phyloP scores from a whole-genome alignment of 2,797 vertebrate species.

The Halcyon chelicuti region DNA sequence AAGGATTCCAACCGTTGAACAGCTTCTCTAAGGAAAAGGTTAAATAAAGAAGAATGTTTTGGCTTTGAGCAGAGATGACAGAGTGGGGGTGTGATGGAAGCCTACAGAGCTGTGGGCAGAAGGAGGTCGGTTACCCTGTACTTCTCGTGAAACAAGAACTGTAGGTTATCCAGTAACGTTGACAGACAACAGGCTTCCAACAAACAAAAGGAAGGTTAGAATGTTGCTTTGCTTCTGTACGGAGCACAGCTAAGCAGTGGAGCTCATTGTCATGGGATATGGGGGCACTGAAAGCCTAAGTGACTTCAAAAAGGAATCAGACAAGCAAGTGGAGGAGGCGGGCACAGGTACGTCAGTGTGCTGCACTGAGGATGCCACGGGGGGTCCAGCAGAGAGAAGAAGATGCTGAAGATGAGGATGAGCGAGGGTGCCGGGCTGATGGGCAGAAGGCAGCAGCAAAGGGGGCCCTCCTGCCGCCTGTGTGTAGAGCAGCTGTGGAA shows the following conservation, averaged over 20 bases:
- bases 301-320: conserved; percentile 5
- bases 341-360: no score
- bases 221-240: background rate
- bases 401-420: no score
- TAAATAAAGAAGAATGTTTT: background rate
- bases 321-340: background rate
- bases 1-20: background rate
- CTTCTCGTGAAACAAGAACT: background rate
- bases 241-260: background rate
- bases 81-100: background rate
- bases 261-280: background rate
- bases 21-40: background rate
- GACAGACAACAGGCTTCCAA: background rate
- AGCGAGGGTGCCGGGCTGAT: background rate
- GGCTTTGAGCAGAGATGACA: background rate
- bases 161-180: background rate
- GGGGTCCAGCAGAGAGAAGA: no score
- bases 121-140: background rate
- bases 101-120: background rate
- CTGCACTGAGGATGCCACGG: no score
- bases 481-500: background rate
- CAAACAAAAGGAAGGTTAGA: background rate
- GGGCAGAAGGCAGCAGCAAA: background rate
- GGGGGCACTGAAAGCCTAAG: background rate
- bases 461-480: background rate